A percentile compares a stretch with the other conserved stretches of the same genome.
These are phyloP conservation scores for Hypomecis atomaria DNA, from an alignment of 2,888 invertebrate genomes.

Conservation along the genomic window DNA sequence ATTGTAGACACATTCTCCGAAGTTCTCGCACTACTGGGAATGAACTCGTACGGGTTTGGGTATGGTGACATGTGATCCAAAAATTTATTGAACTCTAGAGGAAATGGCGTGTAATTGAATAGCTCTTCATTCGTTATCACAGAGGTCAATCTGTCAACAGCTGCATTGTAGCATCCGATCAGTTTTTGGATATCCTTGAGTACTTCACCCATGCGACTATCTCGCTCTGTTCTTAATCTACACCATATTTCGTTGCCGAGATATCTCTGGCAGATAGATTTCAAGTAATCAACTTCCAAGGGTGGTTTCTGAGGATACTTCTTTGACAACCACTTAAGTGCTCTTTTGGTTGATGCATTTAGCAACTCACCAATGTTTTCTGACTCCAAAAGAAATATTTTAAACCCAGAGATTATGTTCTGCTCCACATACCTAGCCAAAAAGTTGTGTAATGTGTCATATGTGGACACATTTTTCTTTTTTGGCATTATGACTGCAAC, in stretches of 20 bases:
- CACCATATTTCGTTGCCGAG: constrained; percentile 87
- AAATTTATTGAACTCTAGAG: constrained; percentile 86
- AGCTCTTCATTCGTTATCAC: constrained; percentile 85
- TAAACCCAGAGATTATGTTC: constrained; percentile 68
- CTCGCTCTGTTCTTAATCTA: constrained; percentile 71
- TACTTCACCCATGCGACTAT: constrained; percentile 70
- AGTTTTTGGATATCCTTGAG: constrained; percentile 84
- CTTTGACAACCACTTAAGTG: constrained; percentile 80
- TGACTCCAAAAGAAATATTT: constrained; percentile 63
- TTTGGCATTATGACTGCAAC: constrained; percentile 69
- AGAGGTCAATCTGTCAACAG: constrained; percentile 85
- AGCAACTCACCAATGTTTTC: constrained; percentile 62
- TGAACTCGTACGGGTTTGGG: constrained; percentile 88
- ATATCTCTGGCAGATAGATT: constrained; percentile 82
- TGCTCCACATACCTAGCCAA: constrained; percentile 56
- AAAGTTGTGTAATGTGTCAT: constrained; percentile 54
- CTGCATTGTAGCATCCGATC: constrained; percentile 87
- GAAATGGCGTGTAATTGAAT: constrained; percentile 86
- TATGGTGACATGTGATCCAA: constrained; percentile 76
- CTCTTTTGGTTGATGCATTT: constrained; percentile 64
- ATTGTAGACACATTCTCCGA: constrained; percentile 78
- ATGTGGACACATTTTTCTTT: constrained; percentile 43
- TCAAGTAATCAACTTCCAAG: constrained; percentile 84
- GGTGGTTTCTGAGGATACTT: constrained; percentile 77
- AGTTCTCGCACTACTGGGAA: constrained; percentile 85